These are phyloP conservation scores for Lasius fuliginosus DNA, from an alignment of 2,888 invertebrate genomes.

Conservation along the genomic window DNA sequence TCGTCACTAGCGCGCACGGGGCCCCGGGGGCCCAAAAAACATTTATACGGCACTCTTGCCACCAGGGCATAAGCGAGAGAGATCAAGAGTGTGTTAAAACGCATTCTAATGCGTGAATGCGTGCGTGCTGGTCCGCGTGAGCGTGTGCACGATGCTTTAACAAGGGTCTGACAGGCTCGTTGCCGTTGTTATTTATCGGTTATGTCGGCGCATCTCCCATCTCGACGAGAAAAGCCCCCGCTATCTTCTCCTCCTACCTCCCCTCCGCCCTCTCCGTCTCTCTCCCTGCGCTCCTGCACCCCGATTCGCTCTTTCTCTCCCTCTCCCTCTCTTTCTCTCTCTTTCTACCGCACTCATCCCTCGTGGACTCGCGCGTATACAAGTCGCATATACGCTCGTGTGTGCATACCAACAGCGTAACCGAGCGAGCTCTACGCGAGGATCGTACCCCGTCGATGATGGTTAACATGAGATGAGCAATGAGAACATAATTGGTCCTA, in stretches of 20 bases:
- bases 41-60: constrained; percentile 58
- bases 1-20: constrained; percentile 63
- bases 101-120: constrained; percentile 78
- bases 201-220: constrained; percentile 85
- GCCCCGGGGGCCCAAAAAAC: constrained; percentile 60
- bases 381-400: constrained; percentile 63
- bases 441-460: constrained; percentile 16
- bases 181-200: constrained; percentile 86
- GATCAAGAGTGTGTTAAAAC: constrained; percentile 71
- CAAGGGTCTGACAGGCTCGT: constrained; percentile 86
- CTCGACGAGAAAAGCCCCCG: constrained; percentile 78
- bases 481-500: constrained; percentile 57
- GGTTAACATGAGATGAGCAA: constrained; percentile 53
- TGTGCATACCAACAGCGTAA: constrained; percentile 67
- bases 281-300: constrained; percentile 43
- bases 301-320: constrained; percentile 43
- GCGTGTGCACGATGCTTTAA: constrained; percentile 82
- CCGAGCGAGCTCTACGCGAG: constrained; percentile 47
- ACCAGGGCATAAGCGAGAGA: constrained; percentile 46
- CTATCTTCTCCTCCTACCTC: constrained; percentile 53
- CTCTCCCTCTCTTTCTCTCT: constrained; percentile 44
- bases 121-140: constrained; percentile 73
- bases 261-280: constrained; percentile 37
- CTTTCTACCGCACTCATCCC: constrained; percentile 26
- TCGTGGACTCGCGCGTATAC: constrained; percentile 63